Base-by-base conservation (phyloP, 2,888 invertebrate species). In the Heteromurus nitidus region DNA sequence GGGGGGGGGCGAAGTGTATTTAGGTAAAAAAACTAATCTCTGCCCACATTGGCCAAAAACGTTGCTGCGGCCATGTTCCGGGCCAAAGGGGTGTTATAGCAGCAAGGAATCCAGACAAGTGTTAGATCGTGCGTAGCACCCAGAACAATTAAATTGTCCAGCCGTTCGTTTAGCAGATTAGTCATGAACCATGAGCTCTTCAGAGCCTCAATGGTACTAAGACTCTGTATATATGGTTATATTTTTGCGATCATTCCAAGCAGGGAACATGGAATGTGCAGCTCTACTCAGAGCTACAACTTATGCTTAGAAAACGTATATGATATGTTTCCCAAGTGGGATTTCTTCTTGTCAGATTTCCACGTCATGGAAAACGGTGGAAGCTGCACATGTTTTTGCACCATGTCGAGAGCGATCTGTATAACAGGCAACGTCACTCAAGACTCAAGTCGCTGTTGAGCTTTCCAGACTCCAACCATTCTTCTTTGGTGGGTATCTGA, bases 101-200 rank as follows among this genome's bases (percentile, higher is more conserved):
- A n/a, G n/a, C n/a, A n/a, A 0, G 82, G 82, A 13, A 82, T 74
- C 82, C 82, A 82, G 2, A 26, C 13, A 0, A 82, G 20, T n/a
- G 58, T 60, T 2, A 76, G 69, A 3, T 44, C 20, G 28, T 50
- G 68, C 2, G 7, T 44, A 0, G 1, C 13, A 1, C 24, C 69
- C 26, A 80, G 50, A 0, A 1, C 26, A 7, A 22, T 1, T 9
- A 75, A 26, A 13, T 7, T 3, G 3, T 36, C 30, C 22, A 69
- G 18, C 24, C 67, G 58, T 3, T 80, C 74, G n/a, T 18, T n/a
- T 2, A 67, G 42, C 18, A 74, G 13, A 16, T 9, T 3, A 3
- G 68, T 68, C 42, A 75, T 65, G 31, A 31, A 42, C 67, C 50
- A 36, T 3, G 7, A 36, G 30, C 68, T 68, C 11, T 11, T 42